phyloP scores from a whole-genome alignment of 2,888 invertebrate species.

The Julus scandinavius region DNA sequence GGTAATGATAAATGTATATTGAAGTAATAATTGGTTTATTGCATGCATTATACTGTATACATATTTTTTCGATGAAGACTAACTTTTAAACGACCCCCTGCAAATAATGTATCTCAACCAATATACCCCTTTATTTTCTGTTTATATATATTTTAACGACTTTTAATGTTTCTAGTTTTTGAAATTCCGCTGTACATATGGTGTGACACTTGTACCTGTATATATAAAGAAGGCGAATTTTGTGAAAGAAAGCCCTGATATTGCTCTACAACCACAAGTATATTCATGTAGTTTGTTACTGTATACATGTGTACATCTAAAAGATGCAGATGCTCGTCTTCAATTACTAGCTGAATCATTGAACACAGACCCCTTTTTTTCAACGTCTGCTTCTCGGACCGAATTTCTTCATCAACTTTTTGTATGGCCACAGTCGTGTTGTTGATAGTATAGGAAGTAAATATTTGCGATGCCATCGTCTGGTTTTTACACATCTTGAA shows the following conservation, averaged over 20 bases:
- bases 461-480: constrained; percentile 17
- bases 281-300: no score
- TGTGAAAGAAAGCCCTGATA: neutral
- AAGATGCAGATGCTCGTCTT: constrained; percentile 22
- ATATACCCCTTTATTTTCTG: neutral
- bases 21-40: no score
- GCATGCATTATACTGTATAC: no score
- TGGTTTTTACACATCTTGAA: constrained; percentile 36
- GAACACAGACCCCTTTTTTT: neutral
- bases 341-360: neutral
- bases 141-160: neutral
- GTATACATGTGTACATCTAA: neutral
- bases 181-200: neutral
- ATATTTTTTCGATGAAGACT: no score
- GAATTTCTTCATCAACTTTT: constrained; percentile 38
- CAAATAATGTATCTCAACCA: neutral
- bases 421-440: neutral
- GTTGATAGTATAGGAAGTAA: neutral
- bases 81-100: neutral
- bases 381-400: neutral
- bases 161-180: neutral
- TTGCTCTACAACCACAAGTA: neutral
- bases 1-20: no score
- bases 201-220: neutral
- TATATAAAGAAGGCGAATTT: neutral